Evolutionary conservation across 1,140 invertebrate genomes (phyloP), one percentile per base, ranked within the genome.

Genomic region (Drosophila guanche): DNA sequence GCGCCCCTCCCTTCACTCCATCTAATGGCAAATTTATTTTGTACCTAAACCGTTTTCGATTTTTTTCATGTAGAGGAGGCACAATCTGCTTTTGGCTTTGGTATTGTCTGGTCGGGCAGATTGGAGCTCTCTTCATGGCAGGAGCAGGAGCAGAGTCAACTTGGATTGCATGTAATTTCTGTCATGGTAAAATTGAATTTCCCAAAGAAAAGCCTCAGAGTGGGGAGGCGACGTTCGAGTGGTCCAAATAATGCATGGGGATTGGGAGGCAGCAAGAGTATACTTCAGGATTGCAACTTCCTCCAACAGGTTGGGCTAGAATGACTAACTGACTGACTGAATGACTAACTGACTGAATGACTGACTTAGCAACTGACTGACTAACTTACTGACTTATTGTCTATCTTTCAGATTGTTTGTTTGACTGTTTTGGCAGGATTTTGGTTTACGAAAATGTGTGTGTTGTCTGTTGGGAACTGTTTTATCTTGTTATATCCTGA

Each of bases 21-120:
- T 76, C 71, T 83, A 83, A 88, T 89, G 75, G 75, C 46, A 79
- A 88, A 88, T 88, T 83, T 88, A 88, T 88, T 83, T 88, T 74
- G 68, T 76, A 70, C 57, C 74, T 77, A 83, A 78, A 84, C 79
- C 78, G 50, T 68, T 68, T 70, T 83, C 70, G 79, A n/a, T 73
- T 52, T 50, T 43, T 60, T 23, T 41, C 12, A 42, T 41, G 10
- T n/a, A 10, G 23, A n/a, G 14, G 12, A 46, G 42, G 61, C 29
- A 50, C 71, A 53, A 52, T 51, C 47, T 57, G 40, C 42, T 41
- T 10, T 27, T 42, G 70, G 60, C 61, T 50, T 45, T 56, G 54
- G 55, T 55, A 50, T 58, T 67, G 54, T 59, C 61, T 75, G 43
- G 12, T 22, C 23, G 6, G 25, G 37, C 25, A 33, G 59, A 52